These are phyloP conservation scores for Simalia tracyae DNA, from an alignment of 2,797 vertebrate species.

Conservation along the genomic window DNA sequence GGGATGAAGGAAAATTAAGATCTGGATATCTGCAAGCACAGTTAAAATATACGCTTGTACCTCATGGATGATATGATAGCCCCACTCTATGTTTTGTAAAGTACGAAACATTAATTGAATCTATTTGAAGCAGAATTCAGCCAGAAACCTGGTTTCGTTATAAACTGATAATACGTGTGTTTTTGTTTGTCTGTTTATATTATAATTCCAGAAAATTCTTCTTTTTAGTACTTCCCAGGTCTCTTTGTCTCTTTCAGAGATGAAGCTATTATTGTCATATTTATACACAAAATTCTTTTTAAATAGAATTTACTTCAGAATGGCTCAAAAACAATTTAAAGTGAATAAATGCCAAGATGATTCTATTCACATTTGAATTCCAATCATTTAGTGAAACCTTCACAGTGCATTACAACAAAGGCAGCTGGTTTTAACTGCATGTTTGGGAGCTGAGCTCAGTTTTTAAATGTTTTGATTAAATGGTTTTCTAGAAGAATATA, in stretches of 20 bases:
- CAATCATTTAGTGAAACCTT: slow-evolving; percentile 71
- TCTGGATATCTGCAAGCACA: background rate
- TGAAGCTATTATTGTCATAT: slow-evolving; percentile 1
- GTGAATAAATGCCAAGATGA: slow-evolving; percentile 76
- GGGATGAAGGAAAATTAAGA: background rate
- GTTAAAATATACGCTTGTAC: background rate
- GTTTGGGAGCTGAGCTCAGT: slow-evolving; percentile 63
- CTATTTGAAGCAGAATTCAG: background rate
- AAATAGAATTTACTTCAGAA: slow-evolving; percentile 76
- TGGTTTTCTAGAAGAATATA: slow-evolving; percentile 68
- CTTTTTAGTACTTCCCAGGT: slow-evolving; percentile 51
- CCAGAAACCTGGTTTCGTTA: background rate
- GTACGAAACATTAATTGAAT: background rate
- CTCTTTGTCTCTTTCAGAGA: slow-evolving; percentile 56
- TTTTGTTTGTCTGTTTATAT: background rate
- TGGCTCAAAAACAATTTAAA: slow-evolving; percentile 75
- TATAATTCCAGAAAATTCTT: slow-evolving; percentile 69
- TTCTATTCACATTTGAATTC: slow-evolving; percentile 76
- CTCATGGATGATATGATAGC: background rate
- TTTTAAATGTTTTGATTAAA: slow-evolving; percentile 74
- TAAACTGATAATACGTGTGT: background rate
- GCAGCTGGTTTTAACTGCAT: slow-evolving; percentile 68
- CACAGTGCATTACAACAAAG: slow-evolving; percentile 46
- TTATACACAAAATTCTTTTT: slow-evolving; percentile 70
- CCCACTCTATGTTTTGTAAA: background rate